A percentile compares a stretch with the other conserved stretches of the same genome.
phyloP scores from a whole-genome alignment of 1,140 invertebrate genomes.

The Lepidotrigona ventralis region DNA sequence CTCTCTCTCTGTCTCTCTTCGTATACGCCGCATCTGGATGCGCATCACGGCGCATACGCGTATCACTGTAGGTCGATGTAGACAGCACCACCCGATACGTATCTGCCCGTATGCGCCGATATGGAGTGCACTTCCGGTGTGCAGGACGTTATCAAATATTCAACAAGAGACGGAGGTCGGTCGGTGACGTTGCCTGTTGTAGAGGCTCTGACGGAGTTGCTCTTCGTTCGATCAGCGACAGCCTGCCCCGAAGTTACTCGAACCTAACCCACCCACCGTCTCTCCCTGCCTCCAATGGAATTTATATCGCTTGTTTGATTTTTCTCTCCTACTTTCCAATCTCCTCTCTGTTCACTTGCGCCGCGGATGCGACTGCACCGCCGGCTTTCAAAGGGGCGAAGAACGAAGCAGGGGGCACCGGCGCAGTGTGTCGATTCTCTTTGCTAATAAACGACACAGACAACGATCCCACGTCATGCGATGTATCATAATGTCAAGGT shows the following conservation, averaged over 20 bases:
- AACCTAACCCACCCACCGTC: not conserved
- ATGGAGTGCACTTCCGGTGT: conserved; percentile 60
- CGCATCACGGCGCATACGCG: conserved; percentile 48
- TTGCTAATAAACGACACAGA: conserved; percentile 4
- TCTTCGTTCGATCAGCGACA: conserved; percentile 19
- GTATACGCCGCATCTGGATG: conserved; percentile 47
- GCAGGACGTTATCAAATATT: conserved; percentile 59
- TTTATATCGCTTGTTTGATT: conserved; percentile 47
- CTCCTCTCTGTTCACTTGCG: not conserved
- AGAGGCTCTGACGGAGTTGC: not conserved
- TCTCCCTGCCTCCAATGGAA: conserved; percentile 11
- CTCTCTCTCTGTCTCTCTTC: conserved; percentile 32
- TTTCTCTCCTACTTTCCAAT: not conserved
- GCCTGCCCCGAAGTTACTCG: conserved; percentile 33
- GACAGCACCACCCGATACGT: conserved; percentile 51
- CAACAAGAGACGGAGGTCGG: conserved; percentile 39
- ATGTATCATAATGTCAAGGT: not conserved
- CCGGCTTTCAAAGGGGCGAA: not conserved
- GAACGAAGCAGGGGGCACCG: not conserved
- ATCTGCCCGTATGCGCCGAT: conserved; percentile 53
- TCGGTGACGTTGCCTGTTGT: conserved; percentile 23
- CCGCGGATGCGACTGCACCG: not conserved
- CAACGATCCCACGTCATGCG: not conserved
- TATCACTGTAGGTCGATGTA: conserved; percentile 47
- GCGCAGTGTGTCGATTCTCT: not conserved